Evolutionary conservation across 2,797 vertebrate species (phyloP), one percentile per base, ranked within the genome.

Genomic region (Pelobates cultripes): DNA sequence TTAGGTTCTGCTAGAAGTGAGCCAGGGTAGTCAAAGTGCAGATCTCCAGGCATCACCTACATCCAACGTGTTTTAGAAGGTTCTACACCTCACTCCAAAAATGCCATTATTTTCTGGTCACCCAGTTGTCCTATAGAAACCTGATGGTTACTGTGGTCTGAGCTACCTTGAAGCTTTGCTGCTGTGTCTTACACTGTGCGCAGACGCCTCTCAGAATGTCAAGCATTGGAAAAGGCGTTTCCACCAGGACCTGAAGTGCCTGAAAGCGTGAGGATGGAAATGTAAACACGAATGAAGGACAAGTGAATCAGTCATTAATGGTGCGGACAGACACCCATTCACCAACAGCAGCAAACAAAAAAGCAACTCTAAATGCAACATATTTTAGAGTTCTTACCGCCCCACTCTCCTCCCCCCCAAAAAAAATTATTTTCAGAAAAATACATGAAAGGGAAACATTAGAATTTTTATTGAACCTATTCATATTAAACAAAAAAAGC

Each of bases 101-200:
- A 51, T 51, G 47, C 47, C 47, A 1, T 3, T 51, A 51, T 51
- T 5, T 51, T 51, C 47, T 77, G 77, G 76, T 83, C 72, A 79
- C 71, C 66, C 71, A 83, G 71, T 45, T 15, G 3, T 44, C 66
- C 40, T 53, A 28, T 28, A 75, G 76, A 75, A 7, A 74, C 10
- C 43, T 53, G 55, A 63, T 13, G 71, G 70, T 72, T 71, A 79
- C 64, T 74, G 76, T 60, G 71, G 13, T 41, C 75, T 67, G 80
- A 42, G 71, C 81, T 83, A 83, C 81, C 81, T 83, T 2, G 64
- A 17, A 61, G 77, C 77, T 7, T 83, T 47, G 81, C 71, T 70
- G 4, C 82, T 71, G 40, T 47, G 8, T 85, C 88, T 93, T 91
- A 93, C 94, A 91, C 94, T 86, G 85, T 85, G 73, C 74, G 53